Evolutionary conservation across 2,797 vertebrate genomes (phyloP).

Genomic region (Pitangus sulphuratus): DNA sequence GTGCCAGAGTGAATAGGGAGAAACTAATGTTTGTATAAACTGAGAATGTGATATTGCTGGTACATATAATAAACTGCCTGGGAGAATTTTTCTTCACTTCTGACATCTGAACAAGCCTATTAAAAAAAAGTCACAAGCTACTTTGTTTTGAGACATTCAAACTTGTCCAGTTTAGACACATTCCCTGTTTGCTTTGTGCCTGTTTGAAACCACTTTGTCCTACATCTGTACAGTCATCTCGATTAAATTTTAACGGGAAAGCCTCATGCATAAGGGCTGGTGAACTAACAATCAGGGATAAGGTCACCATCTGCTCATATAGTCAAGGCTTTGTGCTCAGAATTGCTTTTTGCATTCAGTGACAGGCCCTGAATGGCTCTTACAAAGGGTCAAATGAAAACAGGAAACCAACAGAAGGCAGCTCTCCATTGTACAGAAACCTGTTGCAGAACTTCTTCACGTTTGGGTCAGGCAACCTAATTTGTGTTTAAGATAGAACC

Average conservation of each 20-base stretch:
- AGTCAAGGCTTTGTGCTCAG: slow-evolving; percentile 15
- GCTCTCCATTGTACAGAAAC: not conserved
- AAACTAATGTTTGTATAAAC: not conserved
- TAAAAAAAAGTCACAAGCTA: not conserved
- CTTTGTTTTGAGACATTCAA: not conserved
- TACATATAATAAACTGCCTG: not conserved
- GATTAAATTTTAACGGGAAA: slow-evolving; percentile 64
- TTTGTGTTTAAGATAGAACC: not conserved
- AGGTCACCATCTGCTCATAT: slow-evolving; percentile 66
- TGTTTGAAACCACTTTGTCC: not conserved
- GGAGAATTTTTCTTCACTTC: slow-evolving; percentile 6
- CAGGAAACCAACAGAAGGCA: slow-evolving; percentile 19
- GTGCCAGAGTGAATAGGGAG: not conserved
- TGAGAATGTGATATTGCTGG: not conserved
- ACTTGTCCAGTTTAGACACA: not conserved
- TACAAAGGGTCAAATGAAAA: not conserved
- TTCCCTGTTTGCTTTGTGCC: not conserved
- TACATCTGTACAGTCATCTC: slow-evolving; percentile 40
- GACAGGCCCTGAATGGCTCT: not conserved
- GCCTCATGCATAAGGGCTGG: not conserved
- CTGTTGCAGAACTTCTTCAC: not conserved
- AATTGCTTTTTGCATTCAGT: slow-evolving; percentile 2
- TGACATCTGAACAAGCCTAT: not conserved
- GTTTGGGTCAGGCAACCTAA: not conserved
- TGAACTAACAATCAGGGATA: not conserved